phyloP scores from a whole-genome alignment of 2,113 vertebrate genomes.

The Lasiurus borealis region DNA sequence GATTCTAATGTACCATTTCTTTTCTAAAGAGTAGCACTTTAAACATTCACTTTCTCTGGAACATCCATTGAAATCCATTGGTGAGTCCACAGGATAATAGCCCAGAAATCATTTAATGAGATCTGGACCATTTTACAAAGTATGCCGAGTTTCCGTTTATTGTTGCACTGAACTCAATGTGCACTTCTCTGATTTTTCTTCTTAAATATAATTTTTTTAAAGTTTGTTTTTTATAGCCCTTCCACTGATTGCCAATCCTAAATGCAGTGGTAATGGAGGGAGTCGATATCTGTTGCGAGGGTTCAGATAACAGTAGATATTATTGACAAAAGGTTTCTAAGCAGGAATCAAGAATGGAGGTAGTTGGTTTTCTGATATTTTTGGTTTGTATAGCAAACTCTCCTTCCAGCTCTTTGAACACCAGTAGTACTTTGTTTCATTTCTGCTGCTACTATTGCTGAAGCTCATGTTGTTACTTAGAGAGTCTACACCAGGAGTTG shows the following conservation, averaged over 20 bases:
- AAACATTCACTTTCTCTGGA: constrained; percentile 57
- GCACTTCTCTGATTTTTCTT: constrained; percentile 64
- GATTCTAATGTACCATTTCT: constrained; percentile 59
- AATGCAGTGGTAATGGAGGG: constrained; percentile 61
- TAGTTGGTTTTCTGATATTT: constrained; percentile 60
- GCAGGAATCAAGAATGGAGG: constrained; percentile 54
- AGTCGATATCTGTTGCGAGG: not conserved
- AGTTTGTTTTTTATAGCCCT: constrained; percentile 74
- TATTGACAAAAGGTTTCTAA: constrained; percentile 69
- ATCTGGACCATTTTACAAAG: constrained; percentile 66
- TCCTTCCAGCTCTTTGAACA: constrained; percentile 21
- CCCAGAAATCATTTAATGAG: constrained; percentile 66
- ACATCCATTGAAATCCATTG: constrained; percentile 64
- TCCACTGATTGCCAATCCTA: constrained; percentile 64
- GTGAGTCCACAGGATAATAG: constrained; percentile 69
- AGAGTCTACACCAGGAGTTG: not conserved
- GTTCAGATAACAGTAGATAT: constrained; percentile 50
- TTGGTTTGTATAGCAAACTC: constrained; percentile 3
- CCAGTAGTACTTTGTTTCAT: constrained; percentile 13
- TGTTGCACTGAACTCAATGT: constrained; percentile 44
- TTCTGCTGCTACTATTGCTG: not conserved
- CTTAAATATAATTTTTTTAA: constrained; percentile 6
- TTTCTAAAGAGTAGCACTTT: constrained; percentile 60
- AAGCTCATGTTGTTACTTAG: not conserved
- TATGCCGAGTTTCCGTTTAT: constrained; percentile 58